Percentiles rank a stretch among this genome's conserved stretches.
Evolutionary conservation across 2,888 invertebrate genomes (phyloP).

Genomic region (Steinernema carpocapsae): DNA sequence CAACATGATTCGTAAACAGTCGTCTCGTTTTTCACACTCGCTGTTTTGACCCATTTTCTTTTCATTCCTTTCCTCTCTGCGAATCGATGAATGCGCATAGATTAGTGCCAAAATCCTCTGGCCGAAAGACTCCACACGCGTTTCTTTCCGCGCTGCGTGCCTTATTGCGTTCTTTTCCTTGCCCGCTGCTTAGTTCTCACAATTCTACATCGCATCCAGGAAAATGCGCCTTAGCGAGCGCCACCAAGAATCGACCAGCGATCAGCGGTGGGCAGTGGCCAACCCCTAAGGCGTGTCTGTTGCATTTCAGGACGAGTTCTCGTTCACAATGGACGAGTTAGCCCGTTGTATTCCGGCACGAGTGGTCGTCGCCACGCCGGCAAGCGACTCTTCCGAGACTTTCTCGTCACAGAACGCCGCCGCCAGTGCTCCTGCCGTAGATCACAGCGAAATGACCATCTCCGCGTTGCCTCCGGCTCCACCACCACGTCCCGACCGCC

Average conservation of each 20-base stretch:
- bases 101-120: conserved; percentile 3
- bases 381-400: background rate
- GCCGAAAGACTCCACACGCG: background rate
- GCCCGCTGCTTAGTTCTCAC: too few species aligned
- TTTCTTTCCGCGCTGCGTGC: background rate
- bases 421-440: background rate
- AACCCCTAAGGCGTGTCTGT: conserved; percentile 25
- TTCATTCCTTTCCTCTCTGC: background rate
- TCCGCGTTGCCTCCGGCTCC: conserved; percentile 18
- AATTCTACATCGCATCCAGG: too few species aligned
- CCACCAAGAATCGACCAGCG: background rate
- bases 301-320: conserved; percentile 39
- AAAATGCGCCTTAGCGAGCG: background rate
- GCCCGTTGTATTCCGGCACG: conserved; percentile 38
- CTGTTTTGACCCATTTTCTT: conserved; percentile 4
- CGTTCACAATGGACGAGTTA: conserved; percentile 37
- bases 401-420: too few species aligned
- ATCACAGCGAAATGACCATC: conserved; percentile 20
- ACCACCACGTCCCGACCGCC: conserved; percentile 22
- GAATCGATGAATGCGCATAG: conserved; percentile 13
- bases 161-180: too few species aligned
- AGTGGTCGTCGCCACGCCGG: conserved; percentile 20
- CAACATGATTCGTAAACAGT: too few species aligned
- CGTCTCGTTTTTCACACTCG: conserved; percentile 7
- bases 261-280: background rate